Evolutionary conservation across 2,888 invertebrate species (phyloP).

Genomic region (Allacma fusca): DNA sequence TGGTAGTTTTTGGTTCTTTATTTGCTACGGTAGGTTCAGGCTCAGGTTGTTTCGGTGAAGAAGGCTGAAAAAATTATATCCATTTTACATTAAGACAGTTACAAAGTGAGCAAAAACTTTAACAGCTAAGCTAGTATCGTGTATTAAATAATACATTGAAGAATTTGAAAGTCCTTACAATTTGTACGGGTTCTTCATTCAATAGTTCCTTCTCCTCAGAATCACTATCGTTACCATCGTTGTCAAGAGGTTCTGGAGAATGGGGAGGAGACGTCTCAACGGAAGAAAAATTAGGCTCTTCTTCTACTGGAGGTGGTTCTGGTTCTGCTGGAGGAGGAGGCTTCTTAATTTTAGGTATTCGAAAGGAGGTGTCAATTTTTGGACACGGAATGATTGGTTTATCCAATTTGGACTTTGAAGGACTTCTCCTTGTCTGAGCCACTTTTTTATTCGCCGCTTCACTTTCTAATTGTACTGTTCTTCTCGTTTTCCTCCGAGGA

Average conservation of each 20-base stretch:
- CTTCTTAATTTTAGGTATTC: constrained; percentile 69
- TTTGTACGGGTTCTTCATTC: background rate
- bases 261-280: background rate
- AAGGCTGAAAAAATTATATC: background rate
- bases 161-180: too few relatives aligned
- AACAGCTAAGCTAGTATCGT: too few relatives aligned
- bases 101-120: too few relatives aligned
- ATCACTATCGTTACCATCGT: background rate
- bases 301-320: background rate
- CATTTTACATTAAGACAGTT: too few relatives aligned
- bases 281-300: background rate
- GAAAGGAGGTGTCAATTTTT: constrained; percentile 63
- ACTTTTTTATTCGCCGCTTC: background rate
- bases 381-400: background rate
- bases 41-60: background rate
- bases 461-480: background rate
- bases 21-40: too few relatives aligned
- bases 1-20: too few relatives aligned
- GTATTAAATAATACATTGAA: too few relatives aligned
- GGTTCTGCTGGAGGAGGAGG: constrained; percentile 61
- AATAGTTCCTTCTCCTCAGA: background rate
- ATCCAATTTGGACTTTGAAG: background rate
- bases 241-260: background rate
- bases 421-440: background rate
- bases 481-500: background rate